Conservation (phyloP, 2,113 vertebrate genomes). For the Gobius niger region DNA sequence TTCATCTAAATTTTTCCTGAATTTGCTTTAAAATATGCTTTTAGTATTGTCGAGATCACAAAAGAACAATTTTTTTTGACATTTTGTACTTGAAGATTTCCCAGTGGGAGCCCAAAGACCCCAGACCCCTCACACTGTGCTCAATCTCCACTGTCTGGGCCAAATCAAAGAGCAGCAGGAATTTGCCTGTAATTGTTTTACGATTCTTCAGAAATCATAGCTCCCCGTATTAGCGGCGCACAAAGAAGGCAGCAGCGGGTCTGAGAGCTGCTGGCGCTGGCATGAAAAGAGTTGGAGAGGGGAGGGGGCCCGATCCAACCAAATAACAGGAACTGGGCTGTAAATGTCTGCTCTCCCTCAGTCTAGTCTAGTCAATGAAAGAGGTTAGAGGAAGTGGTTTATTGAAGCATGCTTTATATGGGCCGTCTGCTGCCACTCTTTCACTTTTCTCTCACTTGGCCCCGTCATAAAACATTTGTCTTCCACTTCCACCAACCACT, state of each 20-base stretch:
- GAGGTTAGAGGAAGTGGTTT: slow-evolving; percentile 80
- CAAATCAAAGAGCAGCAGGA: slow-evolving; percentile 83
- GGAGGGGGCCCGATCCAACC: slow-evolving; percentile 74
- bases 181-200: slow-evolving; percentile 88
- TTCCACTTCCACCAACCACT: slow-evolving; percentile 36
- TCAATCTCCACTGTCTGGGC: slow-evolving; percentile 52
- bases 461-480: slow-evolving; percentile 66
- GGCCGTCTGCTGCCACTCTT: slow-evolving; percentile 71
- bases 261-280: slow-evolving; percentile 83
- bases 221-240: slow-evolving; percentile 85
- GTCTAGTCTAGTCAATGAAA: slow-evolving; percentile 82
- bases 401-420: slow-evolving; percentile 82
- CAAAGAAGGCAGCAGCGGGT: slow-evolving; percentile 76
- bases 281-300: slow-evolving; percentile 78
- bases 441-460: slow-evolving; percentile 55
- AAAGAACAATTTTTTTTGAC: background rate
- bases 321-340: slow-evolving; percentile 89
- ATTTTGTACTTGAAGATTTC: slow-evolving; percentile 2
- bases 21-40: background rate
- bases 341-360: slow-evolving; percentile 85
- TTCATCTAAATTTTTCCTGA: no score
- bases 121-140: slow-evolving; percentile 4
- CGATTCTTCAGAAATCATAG: slow-evolving; percentile 83
- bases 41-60: background rate
- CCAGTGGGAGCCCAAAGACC: background rate